These are phyloP conservation scores for Chironomus tepperi DNA, from an alignment of 1,140 invertebrate species.

Conservation along the genomic window DNA sequence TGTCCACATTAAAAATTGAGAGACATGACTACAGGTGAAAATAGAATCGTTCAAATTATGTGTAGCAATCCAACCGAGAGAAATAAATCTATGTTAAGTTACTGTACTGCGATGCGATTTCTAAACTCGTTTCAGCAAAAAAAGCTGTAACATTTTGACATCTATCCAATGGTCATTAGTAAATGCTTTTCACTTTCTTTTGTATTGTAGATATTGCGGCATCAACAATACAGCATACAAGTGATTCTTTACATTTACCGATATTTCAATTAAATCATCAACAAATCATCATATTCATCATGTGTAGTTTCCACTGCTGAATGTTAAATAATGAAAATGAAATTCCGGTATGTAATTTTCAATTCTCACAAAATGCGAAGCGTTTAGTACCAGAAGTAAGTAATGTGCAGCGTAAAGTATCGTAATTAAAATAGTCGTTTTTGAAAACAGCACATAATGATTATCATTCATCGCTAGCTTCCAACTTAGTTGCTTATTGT, in stretches of 20 bases:
- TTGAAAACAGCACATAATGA: no score
- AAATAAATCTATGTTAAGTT: no score
- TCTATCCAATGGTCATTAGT: background rate
- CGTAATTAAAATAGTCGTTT: background rate
- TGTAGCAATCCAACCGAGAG: no score
- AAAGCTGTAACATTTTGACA: constrained; percentile 23
- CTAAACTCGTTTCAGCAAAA: no score
- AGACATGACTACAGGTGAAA: no score
- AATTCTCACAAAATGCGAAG: background rate
- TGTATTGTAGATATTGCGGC: background rate
- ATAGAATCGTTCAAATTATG: no score
- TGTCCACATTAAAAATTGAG: no score
- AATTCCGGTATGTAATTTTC: constrained; percentile 8
- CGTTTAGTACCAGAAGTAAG: constrained; percentile 11
- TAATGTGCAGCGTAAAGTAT: background rate
- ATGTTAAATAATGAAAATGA: constrained; percentile 1
- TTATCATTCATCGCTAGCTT: no score
- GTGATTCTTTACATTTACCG: background rate
- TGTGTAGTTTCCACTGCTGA: background rate
- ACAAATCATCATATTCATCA: background rate
- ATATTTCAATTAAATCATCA: constrained; percentile 3
- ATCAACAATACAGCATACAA: background rate
- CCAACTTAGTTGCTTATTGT: no score
- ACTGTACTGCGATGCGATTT: no score
- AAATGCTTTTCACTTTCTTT: constrained; percentile 32